phyloP scores from a whole-genome alignment of 2,888 invertebrate species.

The Monoplex corrugatus region DNA sequence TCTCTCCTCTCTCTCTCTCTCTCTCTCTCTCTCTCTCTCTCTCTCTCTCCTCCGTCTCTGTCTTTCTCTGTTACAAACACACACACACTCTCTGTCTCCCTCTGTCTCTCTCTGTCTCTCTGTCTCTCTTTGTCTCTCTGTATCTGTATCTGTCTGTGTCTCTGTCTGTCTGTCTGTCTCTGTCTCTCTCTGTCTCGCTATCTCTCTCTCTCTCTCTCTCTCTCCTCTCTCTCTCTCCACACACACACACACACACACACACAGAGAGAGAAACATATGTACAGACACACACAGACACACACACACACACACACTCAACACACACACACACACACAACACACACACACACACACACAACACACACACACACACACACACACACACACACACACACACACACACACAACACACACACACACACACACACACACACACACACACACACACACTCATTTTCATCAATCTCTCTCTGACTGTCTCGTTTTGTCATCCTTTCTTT shows the following conservation, averaged over 20 bases:
- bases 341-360: too few relatives aligned
- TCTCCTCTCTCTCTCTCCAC: too few relatives aligned
- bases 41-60: background rate
- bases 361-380: too few relatives aligned
- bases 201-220: background rate
- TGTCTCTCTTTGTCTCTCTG: background rate
- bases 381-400: too few relatives aligned
- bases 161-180: background rate
- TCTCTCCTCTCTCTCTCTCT: background rate
- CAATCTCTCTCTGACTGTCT: background rate
- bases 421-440: too few relatives aligned
- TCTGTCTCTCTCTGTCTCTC: background rate
- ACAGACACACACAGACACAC: background rate
- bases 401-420: too few relatives aligned
- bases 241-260: background rate
- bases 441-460: too few relatives aligned
- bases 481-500: background rate
- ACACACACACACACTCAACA: background rate
- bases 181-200: too few relatives aligned
- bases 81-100: background rate
- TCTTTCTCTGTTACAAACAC: background rate
- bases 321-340: too few relatives aligned
- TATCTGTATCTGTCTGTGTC: background rate
- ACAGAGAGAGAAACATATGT: background rate
- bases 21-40: background rate